A percentile compares a stretch with the other conserved stretches of the same genome.
Evolutionary conservation across 2,888 invertebrate species (phyloP).

Genomic region (Beris chalybata): DNA sequence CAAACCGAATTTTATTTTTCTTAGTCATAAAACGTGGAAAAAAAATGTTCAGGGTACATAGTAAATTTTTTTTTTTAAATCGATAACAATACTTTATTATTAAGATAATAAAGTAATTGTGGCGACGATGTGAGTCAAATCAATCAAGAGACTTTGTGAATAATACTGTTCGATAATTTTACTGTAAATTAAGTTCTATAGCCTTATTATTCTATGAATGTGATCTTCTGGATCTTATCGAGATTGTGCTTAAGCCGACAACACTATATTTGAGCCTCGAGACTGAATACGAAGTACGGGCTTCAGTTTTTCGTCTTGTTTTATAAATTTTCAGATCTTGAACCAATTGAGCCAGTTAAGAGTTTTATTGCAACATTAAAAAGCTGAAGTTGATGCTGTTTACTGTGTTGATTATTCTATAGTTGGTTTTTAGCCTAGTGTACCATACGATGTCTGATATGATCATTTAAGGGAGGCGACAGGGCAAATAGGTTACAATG

Average conservation of each 20-base stretch:
- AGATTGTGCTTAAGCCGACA: not conserved
- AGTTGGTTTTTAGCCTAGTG: not conserved
- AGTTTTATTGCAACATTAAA: conserved; percentile 15
- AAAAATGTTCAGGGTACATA: too few relatives aligned
- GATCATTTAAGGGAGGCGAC: conserved; percentile 10
- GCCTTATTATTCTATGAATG: too few relatives aligned
- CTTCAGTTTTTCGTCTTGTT: not conserved
- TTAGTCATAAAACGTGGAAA: too few relatives aligned
- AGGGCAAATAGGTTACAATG: conserved; percentile 26
- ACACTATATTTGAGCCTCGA: not conserved
- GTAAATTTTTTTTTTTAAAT: too few relatives aligned
- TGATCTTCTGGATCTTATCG: too few relatives aligned
- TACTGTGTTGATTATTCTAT: not conserved
- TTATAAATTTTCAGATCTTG: conserved; percentile 15
- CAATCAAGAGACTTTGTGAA: too few relatives aligned
- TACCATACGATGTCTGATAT: not conserved
- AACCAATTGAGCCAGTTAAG: conserved; percentile 31
- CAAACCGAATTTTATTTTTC: too few relatives aligned
- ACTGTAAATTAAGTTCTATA: not conserved
- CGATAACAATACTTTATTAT: too few relatives aligned
- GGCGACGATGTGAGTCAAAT: too few relatives aligned
- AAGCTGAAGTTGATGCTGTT: not conserved
- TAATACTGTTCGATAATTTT: not conserved
- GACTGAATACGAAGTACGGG: not conserved
- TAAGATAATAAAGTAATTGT: too few relatives aligned